phyloP scores from a whole-genome alignment of 2,888 invertebrate genomes.

The Horisme vitalbata region DNA sequence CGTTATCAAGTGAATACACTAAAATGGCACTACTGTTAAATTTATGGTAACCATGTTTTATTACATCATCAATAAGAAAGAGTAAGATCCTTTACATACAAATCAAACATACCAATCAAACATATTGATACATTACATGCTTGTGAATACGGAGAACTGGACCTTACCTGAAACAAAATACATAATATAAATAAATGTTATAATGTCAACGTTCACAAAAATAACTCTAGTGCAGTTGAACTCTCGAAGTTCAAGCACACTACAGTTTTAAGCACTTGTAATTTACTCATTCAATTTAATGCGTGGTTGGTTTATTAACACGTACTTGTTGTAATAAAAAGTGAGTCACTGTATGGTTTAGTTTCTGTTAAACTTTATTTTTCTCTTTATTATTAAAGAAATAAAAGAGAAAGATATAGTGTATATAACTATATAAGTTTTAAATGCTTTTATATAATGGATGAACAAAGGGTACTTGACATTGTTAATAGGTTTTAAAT shows the following conservation, averaged over 20 bases:
- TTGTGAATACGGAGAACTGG: slow-evolving; percentile 16
- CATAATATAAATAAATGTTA: slow-evolving; percentile 35
- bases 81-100: too few relatives aligned
- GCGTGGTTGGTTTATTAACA: slow-evolving; percentile 47
- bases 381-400: too few relatives aligned
- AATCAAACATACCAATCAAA: too few relatives aligned
- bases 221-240: slow-evolving; percentile 39
- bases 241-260: slow-evolving; percentile 45
- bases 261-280: slow-evolving; percentile 14
- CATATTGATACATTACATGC: slow-evolving; percentile 24
- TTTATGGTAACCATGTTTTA: too few relatives aligned
- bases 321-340: slow-evolving; percentile 39
- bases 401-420: too few relatives aligned
- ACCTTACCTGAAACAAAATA: slow-evolving; percentile 55
- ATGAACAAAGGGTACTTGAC: slow-evolving; percentile 45
- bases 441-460: too few relatives aligned
- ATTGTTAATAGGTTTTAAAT: slow-evolving; percentile 39
- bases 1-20: too few relatives aligned
- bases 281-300: slow-evolving; percentile 34
- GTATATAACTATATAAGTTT: too few relatives aligned
- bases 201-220: slow-evolving; percentile 33
- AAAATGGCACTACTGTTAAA: too few relatives aligned
- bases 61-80: too few relatives aligned
- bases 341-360: slow-evolving; percentile 27
- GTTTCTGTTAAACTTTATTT: too few relatives aligned